Conservation (phyloP, 1,140 invertebrate species). For the Leptopilina clavipes region DNA sequence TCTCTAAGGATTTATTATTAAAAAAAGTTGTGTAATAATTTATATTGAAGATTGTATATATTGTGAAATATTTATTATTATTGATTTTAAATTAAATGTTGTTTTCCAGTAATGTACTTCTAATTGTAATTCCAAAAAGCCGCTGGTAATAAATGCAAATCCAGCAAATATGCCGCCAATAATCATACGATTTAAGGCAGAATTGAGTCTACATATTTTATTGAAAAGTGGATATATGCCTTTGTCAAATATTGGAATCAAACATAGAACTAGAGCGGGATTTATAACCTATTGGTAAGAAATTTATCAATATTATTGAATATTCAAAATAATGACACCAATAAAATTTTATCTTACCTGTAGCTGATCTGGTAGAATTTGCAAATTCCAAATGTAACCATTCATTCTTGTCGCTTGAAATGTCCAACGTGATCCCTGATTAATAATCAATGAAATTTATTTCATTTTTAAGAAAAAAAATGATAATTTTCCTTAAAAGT, state of each 20-base stretch:
- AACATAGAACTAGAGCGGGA: slow-evolving; percentile 80
- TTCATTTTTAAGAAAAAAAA: not conserved
- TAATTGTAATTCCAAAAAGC: slow-evolving; percentile 47
- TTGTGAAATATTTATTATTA: too few species aligned
- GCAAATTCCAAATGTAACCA: slow-evolving; percentile 75
- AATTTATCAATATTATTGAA: not conserved
- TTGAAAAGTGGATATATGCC: slow-evolving; percentile 74
- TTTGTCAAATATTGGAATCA: slow-evolving; percentile 82
- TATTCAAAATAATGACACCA: not conserved
- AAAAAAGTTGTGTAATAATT: too few species aligned
- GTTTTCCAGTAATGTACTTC: slow-evolving; percentile 37
- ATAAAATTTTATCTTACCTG: slow-evolving; percentile 69
- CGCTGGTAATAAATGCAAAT: slow-evolving; percentile 76
- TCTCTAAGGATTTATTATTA: too few species aligned
- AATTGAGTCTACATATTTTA: slow-evolving; percentile 65
- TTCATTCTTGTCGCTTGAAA: slow-evolving; percentile 83
- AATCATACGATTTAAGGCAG: slow-evolving; percentile 80
- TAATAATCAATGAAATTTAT: too few species aligned
- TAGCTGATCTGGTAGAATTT: slow-evolving; percentile 82
- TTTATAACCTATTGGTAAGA: slow-evolving; percentile 75
- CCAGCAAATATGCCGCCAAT: slow-evolving; percentile 80
- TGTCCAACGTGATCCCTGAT: slow-evolving; percentile 83
- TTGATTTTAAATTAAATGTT: not conserved
- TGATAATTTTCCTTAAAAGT: not conserved
- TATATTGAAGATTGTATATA: too few species aligned